Conservation (phyloP, 2,113 vertebrate species). For the Upupa epops region DNA sequence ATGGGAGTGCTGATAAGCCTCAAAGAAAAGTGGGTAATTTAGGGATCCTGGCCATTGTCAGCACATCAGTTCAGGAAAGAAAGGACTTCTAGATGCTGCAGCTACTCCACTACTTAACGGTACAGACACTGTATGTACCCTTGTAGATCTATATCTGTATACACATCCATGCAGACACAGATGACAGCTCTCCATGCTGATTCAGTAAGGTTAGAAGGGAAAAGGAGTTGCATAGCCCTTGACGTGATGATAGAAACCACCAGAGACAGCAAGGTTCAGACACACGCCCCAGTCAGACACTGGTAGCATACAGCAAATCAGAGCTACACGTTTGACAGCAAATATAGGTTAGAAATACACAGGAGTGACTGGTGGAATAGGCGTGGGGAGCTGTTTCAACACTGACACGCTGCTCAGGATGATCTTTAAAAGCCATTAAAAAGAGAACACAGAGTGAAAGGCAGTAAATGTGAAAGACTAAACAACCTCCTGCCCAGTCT, state of each 20-base stretch:
- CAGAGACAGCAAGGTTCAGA: not conserved
- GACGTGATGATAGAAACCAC: not conserved
- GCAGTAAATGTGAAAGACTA: not conserved
- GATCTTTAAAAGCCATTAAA: conserved; percentile 31
- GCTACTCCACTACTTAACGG: not conserved
- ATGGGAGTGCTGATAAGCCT: not conserved
- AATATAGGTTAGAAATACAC: conserved; percentile 19
- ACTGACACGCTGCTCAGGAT: not conserved
- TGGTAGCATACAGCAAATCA: not conserved
- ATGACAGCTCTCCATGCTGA: not conserved
- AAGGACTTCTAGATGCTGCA: not conserved
- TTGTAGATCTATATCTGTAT: rapidly evolving
- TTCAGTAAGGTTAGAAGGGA: not conserved
- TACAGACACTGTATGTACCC: not conserved
- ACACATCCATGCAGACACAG: not conserved
- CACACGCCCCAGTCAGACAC: not conserved
- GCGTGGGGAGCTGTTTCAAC: not conserved
- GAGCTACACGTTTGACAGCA: not conserved
- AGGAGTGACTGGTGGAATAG: not conserved
- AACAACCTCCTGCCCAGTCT: not conserved
- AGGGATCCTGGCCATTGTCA: not conserved
- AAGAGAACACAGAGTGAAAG: not conserved
- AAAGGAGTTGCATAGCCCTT: not conserved
- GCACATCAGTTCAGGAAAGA: not conserved
- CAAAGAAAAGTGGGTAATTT: not conserved